Base-by-base conservation (phyloP, 2,888 invertebrate genomes). In the Drosophila diplacantha region DNA sequence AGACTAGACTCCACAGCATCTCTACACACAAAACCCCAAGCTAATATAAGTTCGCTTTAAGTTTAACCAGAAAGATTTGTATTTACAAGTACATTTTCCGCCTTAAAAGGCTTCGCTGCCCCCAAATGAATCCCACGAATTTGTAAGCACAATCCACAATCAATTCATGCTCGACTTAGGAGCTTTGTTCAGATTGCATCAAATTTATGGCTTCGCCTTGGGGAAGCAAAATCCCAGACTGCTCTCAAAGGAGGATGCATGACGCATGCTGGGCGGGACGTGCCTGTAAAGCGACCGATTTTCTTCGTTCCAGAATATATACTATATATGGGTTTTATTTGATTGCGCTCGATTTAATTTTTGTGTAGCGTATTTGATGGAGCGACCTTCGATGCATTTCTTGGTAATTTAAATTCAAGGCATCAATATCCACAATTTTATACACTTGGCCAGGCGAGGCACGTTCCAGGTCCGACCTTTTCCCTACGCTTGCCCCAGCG, bases 321-420 rank as follows among this genome's bases (percentile, higher is more conserved):
- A 16, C 9, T 18, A n/a, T 24, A 32, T 39, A 14, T 56, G 22
- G 32, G n/a, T 32, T 31, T 37, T 69, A 63, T 59, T 55, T 63
- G 57, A 64, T 64, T 64, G 41, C 26, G 55, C 60, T 31, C 47
- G 58, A 78, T 73, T 73, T 62, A 46, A 53, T 74, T 60, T 67
- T 54, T 41, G 41, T 68, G 39, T 44, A 29, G 58, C 37, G 58
- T 37, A 59, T 44, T 61, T 41, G 41, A 61, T 60, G 35, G 60
- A 22, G 34, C 16, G 41, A 35, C 35, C 35, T 50, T 37, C 39
- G 35, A 51, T 70, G 59, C 60, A 57, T 73, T 65, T 61, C 37
- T 31, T 34, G 44, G 32, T 34, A 9, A 51, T 43, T 51, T 44
- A n/a, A 44, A 44, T 62, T 62, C 37, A 26, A 51, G 54, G 55